Evolutionary conservation across 1,140 invertebrate genomes (phyloP), one percentile per base, ranked within the genome.

Genomic region (Thalassaphorura encarpata): DNA sequence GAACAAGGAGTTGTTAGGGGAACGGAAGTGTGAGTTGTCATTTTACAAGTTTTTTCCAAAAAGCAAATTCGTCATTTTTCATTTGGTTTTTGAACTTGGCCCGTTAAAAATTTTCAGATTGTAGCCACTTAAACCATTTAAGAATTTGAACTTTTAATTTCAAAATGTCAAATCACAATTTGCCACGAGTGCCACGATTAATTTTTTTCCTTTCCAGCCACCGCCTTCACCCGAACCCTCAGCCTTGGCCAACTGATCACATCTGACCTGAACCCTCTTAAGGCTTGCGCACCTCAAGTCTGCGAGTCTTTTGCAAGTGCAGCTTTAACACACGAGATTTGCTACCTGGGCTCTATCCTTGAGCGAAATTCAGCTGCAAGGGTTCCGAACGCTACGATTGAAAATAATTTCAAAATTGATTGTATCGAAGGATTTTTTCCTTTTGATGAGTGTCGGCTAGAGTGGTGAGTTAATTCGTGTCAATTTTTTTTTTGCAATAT

Each of bases 311-410:
- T 97, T 73, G 85, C 89, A 1, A 81, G 82, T 0, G 78, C 92
- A 4, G 83, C 87, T 1, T 78, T 85, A 62, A 80, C 80, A n/a
- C 85, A 93, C 70, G 91, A 95, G 69, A 74, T 96, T 42, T 89
- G 86, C 3, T 95, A 94, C 72, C 96, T 91, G 72, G 85, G 91
- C 69, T 79, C 89, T 1, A 78, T 95, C 42, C 85, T 96, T 33
- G 88, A 95, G 66, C 80, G 83, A 57, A 96, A 96, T 73, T 74
- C 79, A 2, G 74, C 87, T 36, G 79, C 76, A 18, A 77, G 77
- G 24, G 67, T 90, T 40, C 78, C 80, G n/a, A n/a, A n/a, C n/a
- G n/a, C n/a, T n/a, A n/a, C n/a, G n/a, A n/a, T n/a, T n/a, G n/a
- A n/a, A n/a, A n/a, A n/a, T n/a, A n/a, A n/a, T n/a, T n/a, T n/a